Evolutionary conservation across 2,888 invertebrate genomes (phyloP).

Genomic region (Rhimphoctona megacephalus): DNA sequence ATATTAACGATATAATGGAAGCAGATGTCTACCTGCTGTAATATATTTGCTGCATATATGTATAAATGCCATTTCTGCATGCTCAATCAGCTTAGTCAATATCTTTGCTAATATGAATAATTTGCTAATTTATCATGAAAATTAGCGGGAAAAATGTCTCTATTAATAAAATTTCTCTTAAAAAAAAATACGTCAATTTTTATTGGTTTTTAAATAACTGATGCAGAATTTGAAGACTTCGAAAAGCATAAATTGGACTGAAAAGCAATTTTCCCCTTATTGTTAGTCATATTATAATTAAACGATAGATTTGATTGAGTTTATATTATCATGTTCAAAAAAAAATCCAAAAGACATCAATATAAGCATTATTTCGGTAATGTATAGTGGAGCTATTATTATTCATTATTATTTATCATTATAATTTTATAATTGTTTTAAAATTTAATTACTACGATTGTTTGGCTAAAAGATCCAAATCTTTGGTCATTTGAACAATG

Average conservation of each 20-base stretch:
- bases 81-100: neutral
- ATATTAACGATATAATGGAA: conserved; percentile 5
- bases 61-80: neutral
- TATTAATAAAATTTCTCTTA: neutral
- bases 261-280: no score
- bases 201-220: neutral
- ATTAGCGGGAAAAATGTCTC: neutral
- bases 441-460: neutral
- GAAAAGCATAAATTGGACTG: no score
- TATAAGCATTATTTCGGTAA: no score
- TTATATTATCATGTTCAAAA: no score
- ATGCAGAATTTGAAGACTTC: neutral
- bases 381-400: no score
- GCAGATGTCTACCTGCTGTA: neutral
- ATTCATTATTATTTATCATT: neutral
- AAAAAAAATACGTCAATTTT: neutral
- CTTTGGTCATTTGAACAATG: neutral
- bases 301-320: no score
- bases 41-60: conserved; percentile 5
- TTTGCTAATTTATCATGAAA: neutral
- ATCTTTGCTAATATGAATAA: neutral
- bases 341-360: no score
- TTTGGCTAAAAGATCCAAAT: neutral
- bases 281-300: no score
- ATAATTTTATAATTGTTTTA: neutral